Evolutionary conservation across 1,140 invertebrate genomes (phyloP).

Genomic region (Diplogasteroides magnus): DNA sequence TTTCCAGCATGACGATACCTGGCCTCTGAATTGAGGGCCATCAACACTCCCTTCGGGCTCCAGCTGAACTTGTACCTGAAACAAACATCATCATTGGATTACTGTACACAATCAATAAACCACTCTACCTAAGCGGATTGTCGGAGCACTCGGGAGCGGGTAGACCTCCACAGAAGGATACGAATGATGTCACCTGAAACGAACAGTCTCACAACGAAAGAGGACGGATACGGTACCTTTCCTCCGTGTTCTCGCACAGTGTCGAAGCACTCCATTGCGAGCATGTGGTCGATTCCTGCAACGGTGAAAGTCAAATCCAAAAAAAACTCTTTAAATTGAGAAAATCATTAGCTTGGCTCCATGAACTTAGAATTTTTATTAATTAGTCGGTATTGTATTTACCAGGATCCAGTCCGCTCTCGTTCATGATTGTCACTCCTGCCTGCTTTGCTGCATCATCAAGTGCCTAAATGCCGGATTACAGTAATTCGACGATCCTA

Average conservation of each 20-base stretch:
- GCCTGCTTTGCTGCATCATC: conserved; percentile 66
- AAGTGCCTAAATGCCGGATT: not conserved
- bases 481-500: too few species aligned
- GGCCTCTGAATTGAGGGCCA: conserved; percentile 80
- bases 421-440: conserved; percentile 83
- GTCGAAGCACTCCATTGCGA: conserved; percentile 94
- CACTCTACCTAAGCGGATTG: conserved; percentile 70
- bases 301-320: too few species aligned
- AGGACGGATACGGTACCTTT: conserved; percentile 55
- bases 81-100: not conserved
- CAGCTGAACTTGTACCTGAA: conserved; percentile 81
- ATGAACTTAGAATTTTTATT: too few species aligned
- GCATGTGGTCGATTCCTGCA: conserved; percentile 93
- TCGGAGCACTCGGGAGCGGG: conserved; percentile 89
- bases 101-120: not conserved
- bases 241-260: conserved; percentile 72
- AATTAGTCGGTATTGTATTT: too few species aligned
- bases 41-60: conserved; percentile 61
- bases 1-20: conserved; percentile 79
- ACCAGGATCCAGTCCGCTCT: conserved; percentile 93
- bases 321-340: too few species aligned
- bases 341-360: too few species aligned
- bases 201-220: not conserved
- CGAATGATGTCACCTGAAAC: conserved; percentile 80
- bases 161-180: conserved; percentile 91